Evolutionary conservation across 2,113 vertebrate species (phyloP).

Genomic region (Boleophthalmus pectinirostris): DNA sequence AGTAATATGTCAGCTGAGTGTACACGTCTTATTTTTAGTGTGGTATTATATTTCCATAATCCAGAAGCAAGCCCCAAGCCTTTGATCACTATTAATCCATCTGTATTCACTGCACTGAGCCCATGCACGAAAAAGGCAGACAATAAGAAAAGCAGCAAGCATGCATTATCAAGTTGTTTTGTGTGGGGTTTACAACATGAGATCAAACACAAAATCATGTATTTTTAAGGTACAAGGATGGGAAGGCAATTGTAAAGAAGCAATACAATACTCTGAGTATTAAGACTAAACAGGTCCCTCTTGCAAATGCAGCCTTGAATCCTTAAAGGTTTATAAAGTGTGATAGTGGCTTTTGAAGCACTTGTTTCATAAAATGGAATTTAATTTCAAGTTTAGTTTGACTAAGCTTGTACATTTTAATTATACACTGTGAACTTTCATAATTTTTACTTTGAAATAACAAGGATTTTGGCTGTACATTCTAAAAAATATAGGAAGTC

Average conservation of each 20-base stretch:
- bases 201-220: background rate
- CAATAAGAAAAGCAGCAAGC: background rate
- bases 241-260: background rate
- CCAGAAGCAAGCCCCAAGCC: background rate
- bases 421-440: too few relatives aligned
- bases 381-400: too few relatives aligned
- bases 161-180: background rate
- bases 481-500: too few relatives aligned
- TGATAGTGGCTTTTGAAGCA: background rate
- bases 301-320: background rate
- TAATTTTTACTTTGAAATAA: too few relatives aligned
- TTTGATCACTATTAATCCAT: conserved; percentile 6
- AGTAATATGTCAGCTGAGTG: background rate
- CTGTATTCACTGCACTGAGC: background rate
- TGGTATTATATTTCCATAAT: background rate
- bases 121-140: background rate
- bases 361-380: background rate
- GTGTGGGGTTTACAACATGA: background rate
- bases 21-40: background rate
- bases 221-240: background rate
- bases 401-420: too few relatives aligned
- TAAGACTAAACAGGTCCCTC: background rate
- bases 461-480: too few relatives aligned
- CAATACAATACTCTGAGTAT: background rate
- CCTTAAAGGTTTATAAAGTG: background rate